phyloP scores from a whole-genome alignment of 2,797 vertebrate genomes.

The Gouania willdenowi region DNA sequence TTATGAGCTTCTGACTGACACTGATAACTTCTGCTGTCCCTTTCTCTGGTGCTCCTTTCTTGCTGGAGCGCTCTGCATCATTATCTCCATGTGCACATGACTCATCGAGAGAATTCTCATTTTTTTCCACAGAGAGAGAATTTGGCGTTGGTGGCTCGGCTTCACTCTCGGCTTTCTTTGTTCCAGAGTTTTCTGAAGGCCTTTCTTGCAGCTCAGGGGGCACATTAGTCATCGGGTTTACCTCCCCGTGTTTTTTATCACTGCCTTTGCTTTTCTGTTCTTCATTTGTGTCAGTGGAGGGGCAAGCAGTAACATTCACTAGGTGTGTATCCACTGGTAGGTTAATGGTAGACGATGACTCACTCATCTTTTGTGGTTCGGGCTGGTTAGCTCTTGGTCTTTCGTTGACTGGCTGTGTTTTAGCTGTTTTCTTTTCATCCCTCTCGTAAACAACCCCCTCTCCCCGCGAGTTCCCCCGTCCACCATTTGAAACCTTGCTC shows the following conservation, averaged over 20 bases:
- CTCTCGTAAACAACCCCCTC: neutral
- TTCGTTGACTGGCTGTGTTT: conserved; percentile 1
- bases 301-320: conserved; percentile 16
- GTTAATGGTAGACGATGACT: conserved; percentile 3
- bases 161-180: conserved; percentile 9
- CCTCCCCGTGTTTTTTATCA: conserved; percentile 18
- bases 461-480: conserved; percentile 1
- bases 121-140: conserved; percentile 52
- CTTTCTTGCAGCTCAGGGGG: conserved; percentile 18
- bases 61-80: conserved; percentile 19
- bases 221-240: neutral
- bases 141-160: conserved; percentile 25
- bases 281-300: conserved; percentile 22
- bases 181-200: conserved; percentile 21
- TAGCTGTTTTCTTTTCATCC: conserved; percentile 5
- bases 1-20: neutral
- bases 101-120: conserved; percentile 40
- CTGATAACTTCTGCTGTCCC: conserved; percentile 19
- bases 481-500: neutral
- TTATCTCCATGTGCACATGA: conserved; percentile 51
- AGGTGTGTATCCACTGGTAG: neutral
- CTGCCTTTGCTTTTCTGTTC: conserved; percentile 1
- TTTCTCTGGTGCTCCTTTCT: conserved; percentile 16
- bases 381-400: conserved; percentile 7
- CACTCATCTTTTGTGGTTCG: neutral